These are phyloP conservation scores for Microdon myrmicae DNA, from an alignment of 2,888 invertebrate species.

Conservation along the genomic window DNA sequence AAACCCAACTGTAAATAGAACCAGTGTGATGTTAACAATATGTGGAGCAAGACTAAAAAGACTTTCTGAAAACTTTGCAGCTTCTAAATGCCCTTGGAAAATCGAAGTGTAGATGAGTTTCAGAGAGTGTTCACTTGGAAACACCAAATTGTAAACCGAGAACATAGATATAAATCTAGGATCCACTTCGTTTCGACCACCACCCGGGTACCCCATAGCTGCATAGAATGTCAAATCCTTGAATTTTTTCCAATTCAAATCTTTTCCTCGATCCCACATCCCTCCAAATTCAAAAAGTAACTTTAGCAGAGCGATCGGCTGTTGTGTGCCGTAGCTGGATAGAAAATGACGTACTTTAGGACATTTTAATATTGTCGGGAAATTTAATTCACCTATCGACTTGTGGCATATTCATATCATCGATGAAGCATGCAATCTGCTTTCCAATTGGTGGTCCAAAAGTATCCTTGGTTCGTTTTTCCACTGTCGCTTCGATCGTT, in stretches of 20 bases:
- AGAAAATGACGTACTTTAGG: not conserved
- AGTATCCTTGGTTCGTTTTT: slow-evolving; percentile 89
- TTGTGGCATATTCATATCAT: slow-evolving; percentile 95
- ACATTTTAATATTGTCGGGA: not conserved
- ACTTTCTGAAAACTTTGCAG: slow-evolving; percentile 72
- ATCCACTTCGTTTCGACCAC: slow-evolving; percentile 90
- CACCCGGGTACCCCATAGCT: slow-evolving; percentile 89
- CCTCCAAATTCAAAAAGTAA: slow-evolving; percentile 89
- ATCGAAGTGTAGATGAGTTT: slow-evolving; percentile 86
- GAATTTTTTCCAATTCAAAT: slow-evolving; percentile 88
- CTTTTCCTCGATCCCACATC: slow-evolving; percentile 88
- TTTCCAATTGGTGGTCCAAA: slow-evolving; percentile 92
- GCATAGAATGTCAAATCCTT: slow-evolving; percentile 82
- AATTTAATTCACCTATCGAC: slow-evolving; percentile 67
- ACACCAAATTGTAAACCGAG: slow-evolving; percentile 85
- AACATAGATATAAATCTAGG: slow-evolving; percentile 92
- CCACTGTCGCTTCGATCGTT: slow-evolving; percentile 86
- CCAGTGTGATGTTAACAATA: slow-evolving; percentile 82
- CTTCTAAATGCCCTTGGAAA: slow-evolving; percentile 78
- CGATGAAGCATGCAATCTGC: slow-evolving; percentile 88
- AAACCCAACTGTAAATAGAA: slow-evolving; percentile 77
- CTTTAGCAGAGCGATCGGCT: slow-evolving; percentile 92
- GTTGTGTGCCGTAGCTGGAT: slow-evolving; percentile 85
- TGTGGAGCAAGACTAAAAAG: slow-evolving; percentile 74
- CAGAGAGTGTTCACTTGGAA: slow-evolving; percentile 82